These are phyloP conservation scores for Ifrita kowaldi DNA, from an alignment of 2,113 vertebrate species.

Conservation along the genomic window DNA sequence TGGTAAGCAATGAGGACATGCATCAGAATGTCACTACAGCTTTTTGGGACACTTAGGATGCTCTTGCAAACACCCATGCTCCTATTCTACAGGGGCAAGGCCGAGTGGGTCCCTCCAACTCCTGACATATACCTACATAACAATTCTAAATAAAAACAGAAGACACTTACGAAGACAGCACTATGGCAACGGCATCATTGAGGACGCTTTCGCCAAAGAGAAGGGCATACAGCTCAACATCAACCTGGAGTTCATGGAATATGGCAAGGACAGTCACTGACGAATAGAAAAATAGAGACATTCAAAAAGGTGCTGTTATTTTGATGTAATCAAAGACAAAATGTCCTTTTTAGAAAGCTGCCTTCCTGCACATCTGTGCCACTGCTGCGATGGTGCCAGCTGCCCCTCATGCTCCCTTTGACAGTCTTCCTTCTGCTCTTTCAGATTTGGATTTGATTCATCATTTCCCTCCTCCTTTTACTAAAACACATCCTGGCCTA, in stretches of 20 bases:
- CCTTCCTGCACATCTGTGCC: not conserved
- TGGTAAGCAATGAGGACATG: not conserved
- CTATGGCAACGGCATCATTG: constrained; percentile 95
- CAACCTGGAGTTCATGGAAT: constrained; percentile 97
- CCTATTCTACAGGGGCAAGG: not conserved
- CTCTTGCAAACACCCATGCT: not conserved
- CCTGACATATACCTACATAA: not conserved
- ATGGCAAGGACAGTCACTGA: constrained; percentile 97
- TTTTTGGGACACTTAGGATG: not conserved
- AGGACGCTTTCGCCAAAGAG: constrained; percentile 98
- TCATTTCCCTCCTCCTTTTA: not conserved
- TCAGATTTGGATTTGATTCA: not conserved
- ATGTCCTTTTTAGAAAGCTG: not conserved
- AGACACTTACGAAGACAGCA: constrained; percentile 94
- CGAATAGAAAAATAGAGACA: constrained; percentile 55
- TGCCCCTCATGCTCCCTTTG: not conserved
- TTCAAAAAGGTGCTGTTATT: constrained; percentile 13
- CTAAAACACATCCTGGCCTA: not conserved
- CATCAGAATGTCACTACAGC: not conserved
- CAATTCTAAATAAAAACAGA: constrained; percentile 25
- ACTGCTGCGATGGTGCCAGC: not conserved
- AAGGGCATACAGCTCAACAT: constrained; percentile 93
- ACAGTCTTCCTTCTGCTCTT: not conserved
- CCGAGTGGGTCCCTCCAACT: not conserved
- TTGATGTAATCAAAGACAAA: not conserved